Evolutionary conservation across 2,888 invertebrate species (phyloP), one percentile per base, ranked within the genome.

Genomic region (Macaria notata): DNA sequence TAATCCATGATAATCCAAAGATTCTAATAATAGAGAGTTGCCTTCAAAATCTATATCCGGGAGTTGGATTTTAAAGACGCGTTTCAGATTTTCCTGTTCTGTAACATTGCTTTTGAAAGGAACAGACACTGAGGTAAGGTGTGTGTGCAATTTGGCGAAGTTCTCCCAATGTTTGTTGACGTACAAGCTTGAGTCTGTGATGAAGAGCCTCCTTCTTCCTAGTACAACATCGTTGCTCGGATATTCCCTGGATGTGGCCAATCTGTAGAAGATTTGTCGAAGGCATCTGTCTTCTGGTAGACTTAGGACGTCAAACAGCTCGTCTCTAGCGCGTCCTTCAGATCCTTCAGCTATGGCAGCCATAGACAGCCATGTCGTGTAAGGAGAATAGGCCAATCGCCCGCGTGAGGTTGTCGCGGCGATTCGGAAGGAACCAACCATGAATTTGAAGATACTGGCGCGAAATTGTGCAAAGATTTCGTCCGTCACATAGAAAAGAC

Each of bases 301-400:
- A 7, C 43, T 51, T 4, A 75, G 60, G 8, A 73, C 9, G n/a
- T 50, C 42, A 46, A 69, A 64, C 3, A 75, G 44, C 48, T 71
- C 62, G 4, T 64, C 43, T 31, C 66, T 65, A 7, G 59, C 51
- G 4, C 9, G 3, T 3, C 62, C 62, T 8, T 67, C 61, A 0
- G 66, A 44, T 0, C 62, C 68, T 19, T 73, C 70, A 0, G 72
- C 64, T 0, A 76, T 66, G 59, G 75, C 79, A 3, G 79, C 72
- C 45, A 79, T 45, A 0, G 73, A 70, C 0, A 73, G 41, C 78
- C 78, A 79, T 0, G 72, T 59, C 0, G 71, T 67, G 9, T 60
- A 57, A 0, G 74, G 73, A 0, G 78, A 78, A 39, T 73, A 58
- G 0, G 68, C 70, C 9, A 76, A 72, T 43, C 78, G 69, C 3